Base-by-base conservation (phyloP, 2,113 vertebrate genomes). In the Cottus gobio region DNA sequence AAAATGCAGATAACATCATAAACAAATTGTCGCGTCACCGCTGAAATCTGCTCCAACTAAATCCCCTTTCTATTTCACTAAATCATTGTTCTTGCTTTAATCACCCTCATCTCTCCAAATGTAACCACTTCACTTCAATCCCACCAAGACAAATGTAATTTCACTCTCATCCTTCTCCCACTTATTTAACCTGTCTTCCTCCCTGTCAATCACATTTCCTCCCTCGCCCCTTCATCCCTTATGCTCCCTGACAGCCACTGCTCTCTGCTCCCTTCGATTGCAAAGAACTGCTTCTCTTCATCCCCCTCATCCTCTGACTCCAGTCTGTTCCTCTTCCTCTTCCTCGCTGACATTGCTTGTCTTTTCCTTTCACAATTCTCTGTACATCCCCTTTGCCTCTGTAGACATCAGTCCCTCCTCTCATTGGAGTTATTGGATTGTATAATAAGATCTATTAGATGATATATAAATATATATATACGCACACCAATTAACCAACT, bases 401-500 rank as follows among this genome's bases (percentile, higher is more conserved):
- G 15, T 6, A 12, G 26, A 13, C 52, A 57, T 39, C 6, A 71
- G 36, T 56, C 16, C 16, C 22, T 31, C 48, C 46, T 67, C 36
- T 68, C 30, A 0, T 13, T 63, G n/a, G 16, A 18, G 11, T 34
- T 64, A 42, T 42, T 42, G 11, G 39, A 42, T 42, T 42, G 13
- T 44, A 44, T 16, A 44, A 16, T 44, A 37, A 3, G 12, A 42
- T 42, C 0, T 42, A 42, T 42, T 44, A 2, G 12, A 44, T 44
- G 34, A 44, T 42, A 42, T 42, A 37, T 37, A 37, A 1, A 37
- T 44, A 16, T 44, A 12, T 44, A 44, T n/a, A n/a, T n/a, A n/a
- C n/a, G n/a, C n/a, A 50, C 18, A 52, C 50, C 48, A 85, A 87
- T 91, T 88, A 91, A 77, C 54, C 64, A 54, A 81, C 69, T 77